Evolutionary conservation across 2,888 invertebrate species (phyloP), one percentile per base, ranked within the genome.

Genomic region (Tribolium freemani): DNA sequence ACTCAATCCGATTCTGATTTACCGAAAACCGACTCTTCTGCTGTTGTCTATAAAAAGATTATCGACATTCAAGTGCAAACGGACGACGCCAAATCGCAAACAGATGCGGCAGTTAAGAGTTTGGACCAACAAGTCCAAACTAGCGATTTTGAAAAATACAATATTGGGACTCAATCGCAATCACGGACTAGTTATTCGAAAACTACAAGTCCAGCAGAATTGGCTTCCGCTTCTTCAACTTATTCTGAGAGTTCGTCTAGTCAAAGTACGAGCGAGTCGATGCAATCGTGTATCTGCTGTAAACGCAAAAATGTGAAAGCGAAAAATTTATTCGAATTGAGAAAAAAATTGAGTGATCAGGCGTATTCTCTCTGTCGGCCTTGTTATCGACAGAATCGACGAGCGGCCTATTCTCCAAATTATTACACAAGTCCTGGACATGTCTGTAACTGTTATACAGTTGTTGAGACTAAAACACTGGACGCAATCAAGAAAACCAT

Each of bases 271-370:
- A 50, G 48, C 8, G 50, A 48, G 16, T 46, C 66, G 2, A 10
- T 31, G 2, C 30, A 51, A n/a, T 69, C 73, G 5, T 81, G 81
- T 56, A 50, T 71, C 10, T 80, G 80, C 51, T 81, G 81, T 51
- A 78, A 78, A 56, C 71, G 76, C 50, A 74, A 63, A 13, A 71
- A 72, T 9, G 69, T 74, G 1, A 57, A 60, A 8, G 71, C 26
- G 74, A 51, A 71, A 75, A 11, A 54, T 75, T 13, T 76, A 72
- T 48, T 72, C 75, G 44, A 50, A 71, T 38, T 67, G 5, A 50
- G 57, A n/a, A 64, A 69, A n/a, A 45, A 66, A 31, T 54, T 75
- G 21, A 75, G 72, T 54, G 66, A 73, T 51, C 61, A 75, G 45
- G 68, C 72, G 5, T 76, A 73, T 45, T 74, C 77, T 1, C 54